A percentile compares a stretch with the other conserved stretches of the same genome.
Conservation (phyloP, 2,113 vertebrate species). For the Struthidea cinerea region DNA sequence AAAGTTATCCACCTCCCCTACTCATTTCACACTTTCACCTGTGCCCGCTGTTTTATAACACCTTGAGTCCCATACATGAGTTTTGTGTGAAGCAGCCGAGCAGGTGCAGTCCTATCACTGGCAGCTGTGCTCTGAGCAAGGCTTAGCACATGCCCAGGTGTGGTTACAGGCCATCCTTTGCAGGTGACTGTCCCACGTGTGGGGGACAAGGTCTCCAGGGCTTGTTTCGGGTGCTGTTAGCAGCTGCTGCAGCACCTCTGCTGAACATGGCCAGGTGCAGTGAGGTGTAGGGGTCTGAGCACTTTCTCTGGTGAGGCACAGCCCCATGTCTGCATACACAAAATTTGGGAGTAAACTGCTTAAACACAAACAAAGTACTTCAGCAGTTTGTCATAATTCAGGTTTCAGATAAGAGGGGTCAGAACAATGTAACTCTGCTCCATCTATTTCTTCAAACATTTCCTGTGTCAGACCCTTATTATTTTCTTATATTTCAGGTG, state of each 20-base stretch:
- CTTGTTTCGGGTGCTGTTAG: not conserved
- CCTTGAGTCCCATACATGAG: not conserved
- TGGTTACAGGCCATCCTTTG: not conserved
- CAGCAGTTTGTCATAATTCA: not conserved
- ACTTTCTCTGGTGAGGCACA: not conserved
- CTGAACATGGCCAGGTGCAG: not conserved
- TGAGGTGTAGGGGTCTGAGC: not conserved
- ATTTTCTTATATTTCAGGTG: not conserved
- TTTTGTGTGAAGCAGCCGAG: not conserved
- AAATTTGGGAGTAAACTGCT: not conserved
- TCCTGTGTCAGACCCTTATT: not conserved
- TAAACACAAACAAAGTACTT: not conserved
- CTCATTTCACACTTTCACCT: not conserved
- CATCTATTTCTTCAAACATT: not conserved
- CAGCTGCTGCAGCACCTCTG: rapidly evolving
- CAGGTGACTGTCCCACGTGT: rapidly evolving
- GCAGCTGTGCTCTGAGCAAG: not conserved
- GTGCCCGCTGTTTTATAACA: not conserved
- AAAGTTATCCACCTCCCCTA: not conserved
- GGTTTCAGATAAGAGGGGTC: not conserved
- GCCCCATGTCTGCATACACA: too few relatives aligned
- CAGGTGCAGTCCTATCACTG: too few relatives aligned
- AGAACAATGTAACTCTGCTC: not conserved
- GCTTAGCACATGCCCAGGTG: not conserved
- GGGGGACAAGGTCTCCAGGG: not conserved